These are phyloP conservation scores for Thysanoteuthis rhombus DNA, from an alignment of 2,888 invertebrate genomes.

Conservation along the genomic window DNA sequence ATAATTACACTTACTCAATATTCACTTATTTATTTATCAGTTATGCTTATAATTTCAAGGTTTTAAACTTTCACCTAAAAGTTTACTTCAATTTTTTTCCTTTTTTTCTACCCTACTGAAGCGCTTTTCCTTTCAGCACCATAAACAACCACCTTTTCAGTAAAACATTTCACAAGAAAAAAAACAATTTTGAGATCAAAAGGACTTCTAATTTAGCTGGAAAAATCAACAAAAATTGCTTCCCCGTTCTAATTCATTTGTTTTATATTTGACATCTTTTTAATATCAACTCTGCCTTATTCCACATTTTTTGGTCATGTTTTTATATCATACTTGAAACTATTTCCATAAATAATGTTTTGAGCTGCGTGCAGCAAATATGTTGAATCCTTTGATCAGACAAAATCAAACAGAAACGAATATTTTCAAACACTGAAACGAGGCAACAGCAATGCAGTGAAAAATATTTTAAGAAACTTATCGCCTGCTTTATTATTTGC, in stretches of 20 bases:
- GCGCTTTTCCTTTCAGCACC: neutral
- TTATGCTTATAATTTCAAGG: no score
- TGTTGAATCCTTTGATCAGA: neutral
- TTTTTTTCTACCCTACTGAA: neutral
- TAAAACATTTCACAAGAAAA: neutral
- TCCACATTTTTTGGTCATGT: neutral
- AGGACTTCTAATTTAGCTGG: neutral
- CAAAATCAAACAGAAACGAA: neutral
- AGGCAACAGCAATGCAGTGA: neutral
- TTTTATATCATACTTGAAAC: neutral
- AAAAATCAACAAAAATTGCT: neutral
- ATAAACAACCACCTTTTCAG: neutral
- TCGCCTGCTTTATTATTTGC: neutral
- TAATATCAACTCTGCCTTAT: neutral
- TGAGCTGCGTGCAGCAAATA: neutral
- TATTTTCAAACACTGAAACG: neutral
- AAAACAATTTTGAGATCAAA: no score
- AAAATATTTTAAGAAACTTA: constrained; percentile 12
- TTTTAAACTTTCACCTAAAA: no score
- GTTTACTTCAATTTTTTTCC: no score
- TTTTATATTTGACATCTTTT: neutral
- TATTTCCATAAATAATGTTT: neutral
- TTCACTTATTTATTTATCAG: no score
- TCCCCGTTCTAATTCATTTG: neutral
- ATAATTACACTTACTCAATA: no score